phyloP scores from a whole-genome alignment of 2,113 vertebrate species.

The Acanthochromis polyacanthus region DNA sequence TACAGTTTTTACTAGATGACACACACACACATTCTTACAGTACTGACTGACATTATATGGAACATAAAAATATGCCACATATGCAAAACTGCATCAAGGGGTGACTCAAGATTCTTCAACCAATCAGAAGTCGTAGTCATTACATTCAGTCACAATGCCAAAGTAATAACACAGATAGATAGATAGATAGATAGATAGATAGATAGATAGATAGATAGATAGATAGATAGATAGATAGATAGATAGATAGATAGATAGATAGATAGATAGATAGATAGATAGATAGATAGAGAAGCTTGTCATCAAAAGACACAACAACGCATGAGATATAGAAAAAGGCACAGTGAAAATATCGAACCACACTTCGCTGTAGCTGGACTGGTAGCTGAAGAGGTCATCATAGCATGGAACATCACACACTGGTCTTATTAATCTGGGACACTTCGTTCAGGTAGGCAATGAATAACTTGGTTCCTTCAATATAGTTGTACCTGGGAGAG shows the following conservation, averaged over 20 bases:
- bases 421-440: constrained; percentile 67
- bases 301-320: not conserved
- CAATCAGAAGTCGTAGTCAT: not conserved
- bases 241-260: constrained; percentile 47
- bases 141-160: not conserved
- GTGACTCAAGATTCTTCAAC: not conserved
- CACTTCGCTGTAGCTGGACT: not conserved
- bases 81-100: constrained; percentile 9
- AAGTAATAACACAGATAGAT: not conserved
- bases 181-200: constrained; percentile 31
- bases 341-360: not conserved
- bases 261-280: constrained; percentile 7
- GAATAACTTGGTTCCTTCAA: constrained; percentile 86
- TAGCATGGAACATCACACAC: constrained; percentile 51
- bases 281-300: not conserved
- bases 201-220: constrained; percentile 27
- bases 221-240: constrained; percentile 31
- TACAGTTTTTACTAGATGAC: constrained; percentile 51
- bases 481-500: constrained; percentile 82
- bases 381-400: not conserved
- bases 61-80: constrained; percentile 5
- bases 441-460: constrained; percentile 84
- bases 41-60: constrained; percentile 11
- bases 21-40: constrained; percentile 11
- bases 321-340: not conserved